Percentiles rank a stretch among this genome's conserved stretches.
These are phyloP conservation scores for Propithecus perrieri DNA, from an alignment of 2,797 vertebrate species.

Conservation along the genomic window DNA sequence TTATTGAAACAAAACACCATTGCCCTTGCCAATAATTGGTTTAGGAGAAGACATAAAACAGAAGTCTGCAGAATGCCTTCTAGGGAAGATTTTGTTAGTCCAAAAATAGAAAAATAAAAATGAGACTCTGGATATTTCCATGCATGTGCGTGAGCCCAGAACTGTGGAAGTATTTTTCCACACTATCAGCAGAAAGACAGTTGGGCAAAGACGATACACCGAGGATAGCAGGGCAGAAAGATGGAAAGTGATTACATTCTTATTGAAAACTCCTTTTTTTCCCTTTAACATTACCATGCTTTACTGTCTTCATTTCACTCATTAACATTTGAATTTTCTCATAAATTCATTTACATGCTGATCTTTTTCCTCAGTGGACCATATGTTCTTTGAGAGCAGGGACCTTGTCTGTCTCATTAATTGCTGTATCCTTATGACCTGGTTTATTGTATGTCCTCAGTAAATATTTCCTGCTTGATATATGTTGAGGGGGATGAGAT, in stretches of 20 bases:
- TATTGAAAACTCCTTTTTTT: neutral
- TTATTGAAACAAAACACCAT: neutral
- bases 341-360: neutral
- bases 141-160: neutral
- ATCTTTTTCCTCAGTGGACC: neutral
- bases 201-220: neutral
- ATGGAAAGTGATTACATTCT: neutral
- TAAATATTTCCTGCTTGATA: neutral
- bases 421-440: neutral
- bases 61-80: neutral
- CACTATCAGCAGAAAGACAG: neutral
- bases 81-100: neutral
- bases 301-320: neutral
- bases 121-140: neutral
- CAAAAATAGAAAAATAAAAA: neutral
- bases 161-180: neutral
- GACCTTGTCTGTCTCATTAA: neutral
- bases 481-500: neutral
- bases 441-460: neutral
- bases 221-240: neutral
- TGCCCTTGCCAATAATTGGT: neutral
- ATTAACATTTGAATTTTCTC: slow-evolving; percentile 14
- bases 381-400: neutral
- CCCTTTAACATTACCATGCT: neutral
- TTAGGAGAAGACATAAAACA: neutral